Percentiles rank a stretch among this genome's conserved stretches.
phyloP scores from a whole-genome alignment of 1,140 invertebrate genomes.

The Antheraea pernyi region DNA sequence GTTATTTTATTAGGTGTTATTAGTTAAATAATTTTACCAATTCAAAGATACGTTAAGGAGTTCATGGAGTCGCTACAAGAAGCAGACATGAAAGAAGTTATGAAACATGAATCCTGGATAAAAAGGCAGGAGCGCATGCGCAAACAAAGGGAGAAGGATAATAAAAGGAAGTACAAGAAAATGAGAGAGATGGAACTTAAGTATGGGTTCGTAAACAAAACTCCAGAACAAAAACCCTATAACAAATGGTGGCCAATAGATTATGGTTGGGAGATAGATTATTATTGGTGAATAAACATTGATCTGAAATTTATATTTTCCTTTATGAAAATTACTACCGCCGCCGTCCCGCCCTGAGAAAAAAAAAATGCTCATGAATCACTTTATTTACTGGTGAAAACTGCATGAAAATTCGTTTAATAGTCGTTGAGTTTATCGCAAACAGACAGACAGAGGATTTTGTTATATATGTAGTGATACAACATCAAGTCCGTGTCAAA shows the following conservation, averaged over 20 bases:
- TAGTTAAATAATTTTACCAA: no score
- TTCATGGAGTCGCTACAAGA: not conserved
- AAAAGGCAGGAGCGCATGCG: not conserved
- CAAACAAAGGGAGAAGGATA: conserved; percentile 16
- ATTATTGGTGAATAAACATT: conserved; percentile 28
- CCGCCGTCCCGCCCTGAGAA: no score
- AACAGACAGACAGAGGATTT: no score
- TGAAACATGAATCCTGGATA: conserved; percentile 3
- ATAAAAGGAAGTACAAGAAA: conserved; percentile 11
- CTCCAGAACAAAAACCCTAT: not conserved
- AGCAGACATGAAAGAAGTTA: not conserved
- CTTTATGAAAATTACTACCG: no score
- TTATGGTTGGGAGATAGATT: conserved; percentile 45
- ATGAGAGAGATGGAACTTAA: conserved; percentile 14
- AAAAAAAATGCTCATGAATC: no score
- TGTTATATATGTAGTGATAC: no score
- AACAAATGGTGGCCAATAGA: conserved; percentile 38
- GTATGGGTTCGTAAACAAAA: not conserved
- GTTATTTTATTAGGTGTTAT: no score
- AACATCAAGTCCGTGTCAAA: no score
- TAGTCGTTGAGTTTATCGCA: no score
- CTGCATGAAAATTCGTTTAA: no score
- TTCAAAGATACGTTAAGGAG: not conserved
- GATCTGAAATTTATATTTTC: not conserved
- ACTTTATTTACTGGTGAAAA: no score